Percentiles rank a stretch among this genome's conserved stretches.
These are phyloP conservation scores for Drosophila basisetae DNA, from an alignment of 2,888 invertebrate species.

Conservation along the genomic window DNA sequence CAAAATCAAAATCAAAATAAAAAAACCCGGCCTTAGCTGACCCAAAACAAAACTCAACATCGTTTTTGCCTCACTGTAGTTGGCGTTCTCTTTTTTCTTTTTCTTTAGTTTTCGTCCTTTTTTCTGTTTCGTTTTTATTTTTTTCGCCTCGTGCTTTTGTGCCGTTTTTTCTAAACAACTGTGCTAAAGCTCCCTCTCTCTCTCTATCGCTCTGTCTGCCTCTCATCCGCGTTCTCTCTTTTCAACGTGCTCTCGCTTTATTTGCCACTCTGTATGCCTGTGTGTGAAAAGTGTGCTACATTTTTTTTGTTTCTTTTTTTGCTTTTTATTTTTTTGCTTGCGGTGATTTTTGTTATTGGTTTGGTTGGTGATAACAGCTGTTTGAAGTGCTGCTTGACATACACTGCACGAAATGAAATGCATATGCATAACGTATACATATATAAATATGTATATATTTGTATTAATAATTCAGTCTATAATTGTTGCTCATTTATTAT, in stretches of 20 bases:
- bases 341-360: background rate
- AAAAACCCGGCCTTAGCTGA: slow-evolving; percentile 50
- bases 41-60: background rate
- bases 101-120: slow-evolving; percentile 7
- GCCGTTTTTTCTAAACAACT: slow-evolving; percentile 75
- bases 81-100: slow-evolving; percentile 6
- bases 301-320: slow-evolving; percentile 35
- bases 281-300: slow-evolving; percentile 63
- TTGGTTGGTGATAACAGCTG: slow-evolving; percentile 15
- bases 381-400: slow-evolving; percentile 5
- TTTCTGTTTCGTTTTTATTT: slow-evolving; percentile 35
- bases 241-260: slow-evolving; percentile 9
- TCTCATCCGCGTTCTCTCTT: slow-evolving; percentile 1
- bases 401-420: slow-evolving; percentile 7
- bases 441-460: background rate
- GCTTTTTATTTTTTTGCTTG: background rate
- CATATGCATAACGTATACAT: background rate
- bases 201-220: background rate
- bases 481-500: slow-evolving; percentile 8
- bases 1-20: no score
- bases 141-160: slow-evolving; percentile 67
- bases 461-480: background rate
- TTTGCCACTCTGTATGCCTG: background rate
- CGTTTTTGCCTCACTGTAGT: slow-evolving; percentile 16
- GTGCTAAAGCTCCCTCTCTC: slow-evolving; percentile 13